Percentiles rank a stretch among this genome's conserved stretches.
Conservation (phyloP, 2,113 vertebrate species). For the Oncorhynchus nerka region DNA sequence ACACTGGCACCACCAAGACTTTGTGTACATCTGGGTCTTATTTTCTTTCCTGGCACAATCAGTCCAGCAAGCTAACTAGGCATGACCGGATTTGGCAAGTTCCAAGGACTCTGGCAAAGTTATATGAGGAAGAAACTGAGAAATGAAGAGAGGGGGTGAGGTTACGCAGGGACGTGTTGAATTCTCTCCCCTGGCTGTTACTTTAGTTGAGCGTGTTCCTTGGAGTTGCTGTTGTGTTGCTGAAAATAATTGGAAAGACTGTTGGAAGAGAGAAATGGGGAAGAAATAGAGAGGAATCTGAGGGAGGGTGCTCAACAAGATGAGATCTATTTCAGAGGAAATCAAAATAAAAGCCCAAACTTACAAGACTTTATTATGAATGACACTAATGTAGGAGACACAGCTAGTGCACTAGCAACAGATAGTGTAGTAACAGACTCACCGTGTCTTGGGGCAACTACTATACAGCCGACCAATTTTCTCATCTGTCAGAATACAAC, state of each 20-base stretch:
- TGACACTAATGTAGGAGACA: not conserved
- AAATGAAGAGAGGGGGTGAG: constrained; percentile 59
- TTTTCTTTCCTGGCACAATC: constrained; percentile 98
- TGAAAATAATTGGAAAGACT: not conserved
- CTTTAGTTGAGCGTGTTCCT: constrained; percentile 69
- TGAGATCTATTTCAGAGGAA: not conserved
- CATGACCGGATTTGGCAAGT: constrained; percentile 97
- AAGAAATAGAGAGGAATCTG: not conserved
- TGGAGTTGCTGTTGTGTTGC: constrained; percentile 54
- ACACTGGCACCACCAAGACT: constrained; percentile 92
- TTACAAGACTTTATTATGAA: not conserved
- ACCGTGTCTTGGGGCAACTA: not conserved
- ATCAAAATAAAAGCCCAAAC: not conserved
- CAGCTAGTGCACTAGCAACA: not conserved
- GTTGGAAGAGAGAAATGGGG: not conserved
- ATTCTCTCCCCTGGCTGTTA: constrained; percentile 80
- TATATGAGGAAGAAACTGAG: constrained; percentile 87
- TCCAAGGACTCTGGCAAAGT: constrained; percentile 97
- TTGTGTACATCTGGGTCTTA: constrained; percentile 99
- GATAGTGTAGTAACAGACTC: not conserved
- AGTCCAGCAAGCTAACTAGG: constrained; percentile 95
- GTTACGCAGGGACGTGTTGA: constrained; percentile 66
- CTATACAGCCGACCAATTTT: not conserved
- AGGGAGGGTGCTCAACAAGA: not conserved
- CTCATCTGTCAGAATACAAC: not conserved